Percentiles rank a stretch among this genome's conserved stretches.
Evolutionary conservation across 2,888 invertebrate genomes (phyloP).

Genomic region (Rapana venosa): DNA sequence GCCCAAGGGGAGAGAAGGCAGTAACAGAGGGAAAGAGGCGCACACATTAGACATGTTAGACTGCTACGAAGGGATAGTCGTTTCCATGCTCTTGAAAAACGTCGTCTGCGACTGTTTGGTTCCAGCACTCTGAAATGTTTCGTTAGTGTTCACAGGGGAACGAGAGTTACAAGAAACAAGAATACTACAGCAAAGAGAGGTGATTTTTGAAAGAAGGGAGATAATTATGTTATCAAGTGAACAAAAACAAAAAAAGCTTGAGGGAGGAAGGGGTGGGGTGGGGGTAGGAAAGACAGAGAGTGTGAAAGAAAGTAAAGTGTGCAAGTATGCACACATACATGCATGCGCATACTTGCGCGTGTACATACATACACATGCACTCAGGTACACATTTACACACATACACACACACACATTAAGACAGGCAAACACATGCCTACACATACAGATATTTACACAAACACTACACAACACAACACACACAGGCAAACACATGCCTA

Average conservation of each 20-base stretch:
- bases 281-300: too few species aligned
- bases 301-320: background rate
- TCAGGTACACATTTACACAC: background rate
- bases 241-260: background rate
- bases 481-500: background rate
- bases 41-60: constrained; percentile 32
- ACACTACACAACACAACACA: background rate
- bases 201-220: background rate
- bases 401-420: background rate
- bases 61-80: background rate
- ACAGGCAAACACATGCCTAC: background rate
- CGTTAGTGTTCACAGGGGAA: background rate
- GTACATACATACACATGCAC: constrained; percentile 2
- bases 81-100: background rate
- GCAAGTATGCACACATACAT: background rate
- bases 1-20: background rate
- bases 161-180: too few species aligned
- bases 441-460: too few species aligned
- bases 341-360: background rate
- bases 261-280: background rate
- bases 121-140: background rate
- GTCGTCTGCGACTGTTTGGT: background rate
- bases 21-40: background rate
- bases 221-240: background rate
- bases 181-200: background rate